A percentile compares a stretch with the other conserved stretches of the same genome.
Conservation (phyloP, 2,888 invertebrate genomes). For the Leptopilina drosophilae region DNA sequence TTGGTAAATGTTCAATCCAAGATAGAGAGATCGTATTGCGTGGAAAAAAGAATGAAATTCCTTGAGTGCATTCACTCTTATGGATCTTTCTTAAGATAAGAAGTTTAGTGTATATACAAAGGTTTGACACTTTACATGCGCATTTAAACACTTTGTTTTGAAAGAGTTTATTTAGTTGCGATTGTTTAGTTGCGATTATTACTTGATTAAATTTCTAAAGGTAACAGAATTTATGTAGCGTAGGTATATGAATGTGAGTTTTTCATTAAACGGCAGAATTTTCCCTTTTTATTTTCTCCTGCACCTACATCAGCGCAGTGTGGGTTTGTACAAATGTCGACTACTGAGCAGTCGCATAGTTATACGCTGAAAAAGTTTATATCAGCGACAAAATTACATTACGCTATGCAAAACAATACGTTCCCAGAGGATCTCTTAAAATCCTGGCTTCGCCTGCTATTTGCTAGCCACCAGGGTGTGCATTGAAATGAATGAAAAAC, state of each 20-base stretch:
- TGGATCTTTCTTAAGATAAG: constrained; percentile 21
- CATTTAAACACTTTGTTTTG: too few species aligned
- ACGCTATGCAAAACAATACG: constrained; percentile 50
- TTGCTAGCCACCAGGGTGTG: background rate
- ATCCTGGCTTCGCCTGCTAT: background rate
- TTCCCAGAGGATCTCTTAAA: constrained; percentile 1
- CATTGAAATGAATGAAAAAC: background rate
- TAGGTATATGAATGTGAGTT: background rate
- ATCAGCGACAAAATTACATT: constrained; percentile 53
- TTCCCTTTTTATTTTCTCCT: too few species aligned
- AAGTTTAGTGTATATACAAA: background rate
- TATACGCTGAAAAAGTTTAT: constrained; percentile 48
- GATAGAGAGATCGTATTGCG: constrained; percentile 16
- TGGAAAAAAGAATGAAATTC: constrained; percentile 5
- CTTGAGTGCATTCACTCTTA: constrained; percentile 14
- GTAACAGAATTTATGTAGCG: too few species aligned
- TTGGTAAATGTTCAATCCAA: constrained; percentile 37
- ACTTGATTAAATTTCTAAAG: background rate
- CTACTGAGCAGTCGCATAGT: background rate
- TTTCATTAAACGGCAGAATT: background rate
- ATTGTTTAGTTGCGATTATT: too few species aligned
- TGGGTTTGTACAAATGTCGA: too few species aligned
- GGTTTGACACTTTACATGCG: too few species aligned
- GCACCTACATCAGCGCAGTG: too few species aligned
- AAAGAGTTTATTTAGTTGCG: too few species aligned